A percentile compares a stretch with the other conserved stretches of the same genome.
These are phyloP conservation scores for Baryphthengus martii DNA, from an alignment of 2,113 vertebrate species.

Conservation along the genomic window DNA sequence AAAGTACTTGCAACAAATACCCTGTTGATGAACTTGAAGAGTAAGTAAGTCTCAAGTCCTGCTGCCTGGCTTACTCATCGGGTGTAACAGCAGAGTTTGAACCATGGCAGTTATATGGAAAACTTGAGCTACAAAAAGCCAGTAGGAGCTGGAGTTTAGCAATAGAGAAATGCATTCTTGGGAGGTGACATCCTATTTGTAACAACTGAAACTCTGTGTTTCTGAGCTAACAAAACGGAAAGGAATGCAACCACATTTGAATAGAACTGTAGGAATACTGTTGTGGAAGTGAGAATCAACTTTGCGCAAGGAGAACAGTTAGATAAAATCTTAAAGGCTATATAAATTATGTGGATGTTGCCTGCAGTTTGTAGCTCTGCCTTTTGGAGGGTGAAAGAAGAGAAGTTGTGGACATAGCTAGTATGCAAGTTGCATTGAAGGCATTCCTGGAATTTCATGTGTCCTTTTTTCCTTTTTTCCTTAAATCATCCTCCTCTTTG, in stretches of 20 bases:
- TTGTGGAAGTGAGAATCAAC: neutral
- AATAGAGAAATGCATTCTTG: constrained; percentile 45
- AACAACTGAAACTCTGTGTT: constrained; percentile 31
- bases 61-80: neutral
- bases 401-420: neutral
- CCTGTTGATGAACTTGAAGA: neutral
- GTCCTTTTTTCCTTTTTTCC: too few relatives aligned
- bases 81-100: neutral
- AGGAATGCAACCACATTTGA: constrained; percentile 31
- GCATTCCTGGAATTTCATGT: neutral
- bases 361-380: neutral
- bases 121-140: constrained; percentile 43
- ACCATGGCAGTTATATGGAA: constrained; percentile 7
- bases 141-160: neutral
- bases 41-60: neutral
- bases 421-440: neutral
- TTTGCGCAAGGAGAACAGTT: neutral
- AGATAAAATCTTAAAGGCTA: neutral
- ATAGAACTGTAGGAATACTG: neutral
- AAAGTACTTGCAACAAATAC: neutral
- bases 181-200: constrained; percentile 31
- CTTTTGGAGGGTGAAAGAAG: neutral
- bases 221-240: constrained; percentile 9
- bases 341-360: neutral
- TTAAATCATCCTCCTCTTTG: neutral